Percentiles rank a stretch among this genome's conserved stretches.
These are phyloP conservation scores for Pasiphila rectangulata DNA, from an alignment of 2,888 invertebrate species.

Conservation along the genomic window DNA sequence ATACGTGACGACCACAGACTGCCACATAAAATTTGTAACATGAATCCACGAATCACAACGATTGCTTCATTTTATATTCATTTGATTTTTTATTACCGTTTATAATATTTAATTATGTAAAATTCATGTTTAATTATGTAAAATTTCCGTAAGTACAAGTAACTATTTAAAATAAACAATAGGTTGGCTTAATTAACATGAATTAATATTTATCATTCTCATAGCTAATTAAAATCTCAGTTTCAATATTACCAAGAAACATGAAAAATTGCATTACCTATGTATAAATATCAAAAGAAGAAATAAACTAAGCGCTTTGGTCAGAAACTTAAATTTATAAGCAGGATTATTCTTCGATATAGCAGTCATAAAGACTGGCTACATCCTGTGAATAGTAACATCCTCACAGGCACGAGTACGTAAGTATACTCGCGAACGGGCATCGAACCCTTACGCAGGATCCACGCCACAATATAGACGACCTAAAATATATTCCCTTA, in stretches of 20 bases:
- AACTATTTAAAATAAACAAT: too few species aligned
- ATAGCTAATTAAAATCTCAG: background rate
- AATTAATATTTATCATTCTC: too few species aligned
- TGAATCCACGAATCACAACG: too few species aligned
- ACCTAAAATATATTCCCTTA: slow-evolving; percentile 20
- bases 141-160: too few species aligned
- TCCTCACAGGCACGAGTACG: slow-evolving; percentile 49
- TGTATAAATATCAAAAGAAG: background rate
- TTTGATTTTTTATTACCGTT: too few species aligned
- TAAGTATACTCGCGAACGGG: slow-evolving; percentile 49
- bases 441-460: slow-evolving; percentile 62
- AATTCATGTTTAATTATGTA: too few species aligned
- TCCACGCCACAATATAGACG: slow-evolving; percentile 32
- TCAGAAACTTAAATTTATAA: slow-evolving; percentile 2
- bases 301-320: slow-evolving; percentile 6
- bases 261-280: too few species aligned
- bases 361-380: slow-evolving; percentile 17
- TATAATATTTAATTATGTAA: too few species aligned
- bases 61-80: too few species aligned
- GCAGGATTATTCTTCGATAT: slow-evolving; percentile 20
- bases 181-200: too few species aligned
- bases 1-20: slow-evolving; percentile 33
- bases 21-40: slow-evolving; percentile 8
- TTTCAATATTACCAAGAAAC: too few species aligned
- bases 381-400: slow-evolving; percentile 43